Percentiles rank a stretch among this genome's conserved stretches.
Evolutionary conservation across 2,888 invertebrate species (phyloP).

Genomic region (Hypomecis punctinalis): DNA sequence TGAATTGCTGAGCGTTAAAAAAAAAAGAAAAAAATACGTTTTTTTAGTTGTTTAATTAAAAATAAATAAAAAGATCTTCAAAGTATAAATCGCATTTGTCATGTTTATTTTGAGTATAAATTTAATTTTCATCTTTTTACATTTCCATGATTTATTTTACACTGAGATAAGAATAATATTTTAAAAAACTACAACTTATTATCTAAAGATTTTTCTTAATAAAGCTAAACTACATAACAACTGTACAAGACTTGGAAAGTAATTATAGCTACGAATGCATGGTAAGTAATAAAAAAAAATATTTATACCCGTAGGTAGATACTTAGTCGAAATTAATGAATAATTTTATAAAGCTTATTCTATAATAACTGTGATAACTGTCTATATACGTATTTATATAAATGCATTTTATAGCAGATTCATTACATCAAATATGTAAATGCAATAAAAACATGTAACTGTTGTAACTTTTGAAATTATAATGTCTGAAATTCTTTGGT

Average conservation of each 20-base stretch:
- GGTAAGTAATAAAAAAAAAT: slow-evolving; percentile 46
- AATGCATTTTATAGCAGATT: slow-evolving; percentile 17
- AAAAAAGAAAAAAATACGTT: no score
- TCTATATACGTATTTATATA: slow-evolving; percentile 9
- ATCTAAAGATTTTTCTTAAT: slow-evolving; percentile 34
- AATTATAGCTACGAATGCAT: slow-evolving; percentile 24
- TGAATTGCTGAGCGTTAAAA: no score
- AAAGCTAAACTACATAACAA: slow-evolving; percentile 73
- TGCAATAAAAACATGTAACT: slow-evolving; percentile 7
- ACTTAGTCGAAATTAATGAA: slow-evolving; percentile 7
- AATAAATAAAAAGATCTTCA: slow-evolving; percentile 4
- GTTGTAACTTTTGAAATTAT: slow-evolving; percentile 5
- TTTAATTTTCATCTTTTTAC: slow-evolving; percentile 2
- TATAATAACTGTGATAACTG: neutral
- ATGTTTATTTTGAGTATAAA: slow-evolving; percentile 14
- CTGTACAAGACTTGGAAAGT: slow-evolving; percentile 57
- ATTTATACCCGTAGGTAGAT: slow-evolving; percentile 40
- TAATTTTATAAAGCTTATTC: slow-evolving; percentile 11
- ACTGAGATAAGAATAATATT: neutral
- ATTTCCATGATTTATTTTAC: slow-evolving; percentile 1
- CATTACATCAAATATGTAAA: neutral
- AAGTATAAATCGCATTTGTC: neutral
- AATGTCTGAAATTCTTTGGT: slow-evolving; percentile 38
- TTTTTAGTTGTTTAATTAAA: neutral
- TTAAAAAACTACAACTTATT: slow-evolving; percentile 16